Evolutionary conservation across 1,140 invertebrate species (phyloP).

Genomic region (Papilio aristodemus): DNA sequence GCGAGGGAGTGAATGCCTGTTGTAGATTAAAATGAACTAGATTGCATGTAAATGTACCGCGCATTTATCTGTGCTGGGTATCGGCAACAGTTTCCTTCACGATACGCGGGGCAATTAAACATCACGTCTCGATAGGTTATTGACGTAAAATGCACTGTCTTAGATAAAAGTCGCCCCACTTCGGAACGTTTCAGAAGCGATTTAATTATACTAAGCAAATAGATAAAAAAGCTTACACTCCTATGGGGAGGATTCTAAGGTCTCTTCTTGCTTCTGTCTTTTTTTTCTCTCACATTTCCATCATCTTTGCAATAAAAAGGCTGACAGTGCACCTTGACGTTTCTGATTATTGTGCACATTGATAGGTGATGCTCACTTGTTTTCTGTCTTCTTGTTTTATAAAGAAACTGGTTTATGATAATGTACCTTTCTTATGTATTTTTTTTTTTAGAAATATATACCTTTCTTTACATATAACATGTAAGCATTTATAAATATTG

Average conservation of each 20-base stretch:
- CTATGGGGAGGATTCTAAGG: no score
- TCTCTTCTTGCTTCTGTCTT: no score
- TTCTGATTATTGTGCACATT: no score
- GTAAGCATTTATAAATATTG: constrained; percentile 8
- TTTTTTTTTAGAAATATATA: neutral
- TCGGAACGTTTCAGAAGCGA: constrained; percentile 15
- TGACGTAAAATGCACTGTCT: constrained; percentile 20
- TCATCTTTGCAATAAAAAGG: no score
- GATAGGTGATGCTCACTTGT: no score
- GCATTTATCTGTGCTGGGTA: constrained; percentile 16
- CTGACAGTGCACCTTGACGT: no score
- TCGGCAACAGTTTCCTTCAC: constrained; percentile 29
- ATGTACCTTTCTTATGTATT: neutral
- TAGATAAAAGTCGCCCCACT: constrained; percentile 14
- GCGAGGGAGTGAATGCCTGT: constrained; percentile 28
- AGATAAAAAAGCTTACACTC: neutral
- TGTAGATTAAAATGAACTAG: constrained; percentile 29
- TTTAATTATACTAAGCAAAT: constrained; percentile 11
- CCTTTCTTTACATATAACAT: constrained; percentile 2
- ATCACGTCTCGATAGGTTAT: constrained; percentile 30
- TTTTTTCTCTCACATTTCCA: no score
- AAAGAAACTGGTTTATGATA: no score
- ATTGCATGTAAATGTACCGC: constrained; percentile 31
- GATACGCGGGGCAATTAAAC: constrained; percentile 30
- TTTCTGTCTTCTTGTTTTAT: no score